Evolutionary conservation across 2,797 vertebrate genomes (phyloP), one percentile per base, ranked within the genome.

Genomic region (Delichon dasypus): DNA sequence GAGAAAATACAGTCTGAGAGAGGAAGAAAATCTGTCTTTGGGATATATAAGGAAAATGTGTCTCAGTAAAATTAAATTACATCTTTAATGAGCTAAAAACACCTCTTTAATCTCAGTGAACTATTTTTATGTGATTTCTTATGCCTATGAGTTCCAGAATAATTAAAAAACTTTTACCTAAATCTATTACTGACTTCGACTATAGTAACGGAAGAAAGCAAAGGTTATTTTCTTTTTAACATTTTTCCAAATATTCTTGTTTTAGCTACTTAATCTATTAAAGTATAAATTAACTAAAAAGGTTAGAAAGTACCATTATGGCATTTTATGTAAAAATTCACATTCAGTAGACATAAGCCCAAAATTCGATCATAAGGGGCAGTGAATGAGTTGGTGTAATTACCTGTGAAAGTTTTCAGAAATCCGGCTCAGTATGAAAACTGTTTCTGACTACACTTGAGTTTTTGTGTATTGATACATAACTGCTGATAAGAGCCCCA

Each of bases 391-490:
- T 26, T 2, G 1, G 5, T 48, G 10, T 45, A 79, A 72, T 64
- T 47, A 57, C 16, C 20, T 72, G 29, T 40, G 34, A 87, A 87
- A 45, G 0, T 68, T 64, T 88, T 58, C n/a, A 58, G n/a, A 58
- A 58, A 58, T 58, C 36, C 26, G n/a, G 10, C 22, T 57, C n/a
- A 16, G n/a, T 58, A 16, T 86, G 16, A 66, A 62, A 93, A 64
- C 11, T 30, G 8, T 40, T 71, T 68, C 30, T 71, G 38, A n/a
- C 15, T 45, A 23, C 0, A 0, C 44, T 20, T 29, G n/a, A 10
- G 1, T 1, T 62, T 91, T 61, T 26, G 5, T 45, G 4, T 36
- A 53, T 48, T 30, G 8, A 38, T 70, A 54, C 2, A 45, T 23
- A 29, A 54, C 20, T 72, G 19, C 38, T 75, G 21, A 25, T 65